Evolutionary conservation across 2,888 invertebrate species (phyloP), one percentile per base, ranked within the genome.

Genomic region (Ectemnius cavifrons): DNA sequence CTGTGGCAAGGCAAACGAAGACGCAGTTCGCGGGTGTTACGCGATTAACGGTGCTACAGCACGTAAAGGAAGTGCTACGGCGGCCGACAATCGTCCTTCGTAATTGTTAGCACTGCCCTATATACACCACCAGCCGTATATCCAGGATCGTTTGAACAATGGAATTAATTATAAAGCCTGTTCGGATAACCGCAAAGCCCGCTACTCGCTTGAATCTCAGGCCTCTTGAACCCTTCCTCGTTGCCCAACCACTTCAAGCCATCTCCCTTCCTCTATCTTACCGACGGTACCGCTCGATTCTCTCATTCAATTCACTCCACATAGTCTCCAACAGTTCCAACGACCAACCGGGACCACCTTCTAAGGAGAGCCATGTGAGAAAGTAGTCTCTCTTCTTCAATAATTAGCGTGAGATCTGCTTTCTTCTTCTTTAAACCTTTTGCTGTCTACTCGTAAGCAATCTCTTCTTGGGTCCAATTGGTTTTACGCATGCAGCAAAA

Each of bases 151-250:
- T 79, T 81, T 83, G 84, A 87, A 89, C 89, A 89, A 89, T 88
- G 80, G 86, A 85, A 88, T 89, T 89, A 89, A 89, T 89, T 88
- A 88, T 87, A 86, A 85, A 82, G 84, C 84, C 79, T 83, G 85
- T 84, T 79, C 76, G 84, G 80, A 88, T 86, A 83, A 83, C 85
- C 86, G 83, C 84, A 83, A 78, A 85, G 81, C 84, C 82, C 77
- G 83, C 82, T 85, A 85, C 84, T 87, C 83, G 84, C 81, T 85
- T 84, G 79, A 84, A 81, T 57, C 37, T 77, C 46, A 56, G 57
- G 61, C 66, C 63, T 59, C 45, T 37, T 63, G 56, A 18, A 18
- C 11, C 11, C 23, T 16, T 47, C 18, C 49, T n/a, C 47, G 37
- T 37, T 37, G 11, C 14, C 45, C n/a, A 37, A 37, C 37, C 37